phyloP scores from a whole-genome alignment of 2,888 invertebrate genomes.

The Nezara viridula region DNA sequence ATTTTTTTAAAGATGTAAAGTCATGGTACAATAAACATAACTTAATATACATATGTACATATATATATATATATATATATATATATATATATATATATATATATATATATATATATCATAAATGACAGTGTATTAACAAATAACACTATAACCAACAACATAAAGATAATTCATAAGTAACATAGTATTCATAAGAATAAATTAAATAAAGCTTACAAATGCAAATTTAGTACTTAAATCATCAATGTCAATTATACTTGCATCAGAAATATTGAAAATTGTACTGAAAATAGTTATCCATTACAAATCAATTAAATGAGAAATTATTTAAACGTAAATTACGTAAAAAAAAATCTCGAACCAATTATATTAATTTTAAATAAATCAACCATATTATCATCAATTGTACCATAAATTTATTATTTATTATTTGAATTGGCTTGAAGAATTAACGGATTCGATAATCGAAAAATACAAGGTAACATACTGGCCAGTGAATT shows the following conservation, averaged over 20 bases:
- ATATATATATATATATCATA: too few species aligned
- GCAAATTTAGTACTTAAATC: background rate
- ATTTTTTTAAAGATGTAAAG: background rate
- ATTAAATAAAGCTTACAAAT: background rate
- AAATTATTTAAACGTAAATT: background rate
- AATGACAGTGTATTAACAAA: background rate
- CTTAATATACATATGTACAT: background rate
- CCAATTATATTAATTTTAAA: background rate
- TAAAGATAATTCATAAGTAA: background rate
- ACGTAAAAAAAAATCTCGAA: background rate
- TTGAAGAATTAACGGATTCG: slow-evolving; percentile 90
- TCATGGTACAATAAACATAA: background rate
- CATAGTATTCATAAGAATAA: background rate
- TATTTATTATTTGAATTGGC: slow-evolving; percentile 67
- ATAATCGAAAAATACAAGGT: slow-evolving; percentile 92
- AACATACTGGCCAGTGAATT: slow-evolving; percentile 87
- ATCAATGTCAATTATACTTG: background rate
- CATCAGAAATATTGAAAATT: background rate
- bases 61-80: too few species aligned
- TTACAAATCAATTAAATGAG: background rate
- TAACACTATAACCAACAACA: background rate
- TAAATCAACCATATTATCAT: background rate
- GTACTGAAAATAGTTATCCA: background rate
- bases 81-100: too few species aligned
- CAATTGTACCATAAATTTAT: background rate